Base-by-base conservation (phyloP, 2,888 invertebrate species). In the Hydropsyche betteni region DNA sequence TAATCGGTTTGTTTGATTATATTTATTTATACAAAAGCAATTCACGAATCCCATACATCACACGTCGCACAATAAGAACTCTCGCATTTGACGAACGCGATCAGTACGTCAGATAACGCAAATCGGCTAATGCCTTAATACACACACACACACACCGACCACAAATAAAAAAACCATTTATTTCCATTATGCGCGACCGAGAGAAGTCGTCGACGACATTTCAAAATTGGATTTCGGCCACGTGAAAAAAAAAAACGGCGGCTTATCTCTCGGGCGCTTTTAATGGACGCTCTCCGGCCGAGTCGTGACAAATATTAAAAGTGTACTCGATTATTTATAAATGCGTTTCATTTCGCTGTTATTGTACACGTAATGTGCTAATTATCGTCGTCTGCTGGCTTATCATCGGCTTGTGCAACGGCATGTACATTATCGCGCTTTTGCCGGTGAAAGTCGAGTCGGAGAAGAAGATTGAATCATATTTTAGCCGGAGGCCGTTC, bases 241-340 rank as follows among this genome's bases (percentile, higher is more conserved):
- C 12, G 8, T 58, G 58, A 58, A 14, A 24, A 24, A 58, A 34
- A 34, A 64, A 36, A 12, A 36, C 12, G 36, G 64, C 1, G 64
- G 36, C 36, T 64, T 64, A 64, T 64, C 64, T 64, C n/a, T n/a
- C n/a, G 64, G 44, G 10, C 7, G 7, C 10, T 44, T 44, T 44
- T 64, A 64, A 64, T 64, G 64, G 64, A 64, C 16, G 8, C 8
- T 24, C 58, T 14, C 12, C 14, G 58, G 16, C 24, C 16, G 58
- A 58, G 36, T 64, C 64, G 64, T 64, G 64, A 64, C 64, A 64
- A 64, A 64, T 64, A 64, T 64, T 64, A 64, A 64, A 64, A 64
- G 64, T 64, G 12, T 36, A 64, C 36, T 10, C 44, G 44, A 10
- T 44, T 10, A 44, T 44, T 44, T 44, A 4, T 44, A 44, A 6